Base-by-base conservation (phyloP, 2,113 vertebrate species). In the Stictonetta naevosa region DNA sequence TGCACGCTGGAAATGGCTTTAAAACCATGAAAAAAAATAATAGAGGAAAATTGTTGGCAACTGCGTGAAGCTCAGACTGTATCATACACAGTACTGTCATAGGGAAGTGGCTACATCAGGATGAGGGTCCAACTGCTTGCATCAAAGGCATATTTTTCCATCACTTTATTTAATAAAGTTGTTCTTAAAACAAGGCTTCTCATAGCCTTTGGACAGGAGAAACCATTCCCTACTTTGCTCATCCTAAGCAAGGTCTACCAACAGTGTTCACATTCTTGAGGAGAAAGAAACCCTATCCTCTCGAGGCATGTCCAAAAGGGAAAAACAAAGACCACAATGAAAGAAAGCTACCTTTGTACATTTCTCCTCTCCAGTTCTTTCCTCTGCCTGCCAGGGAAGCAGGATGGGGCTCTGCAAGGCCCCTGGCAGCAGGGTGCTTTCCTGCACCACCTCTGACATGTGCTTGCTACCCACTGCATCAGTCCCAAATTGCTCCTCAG, bases 1-100 rank as follows among this genome's bases (percentile, higher is more conserved):
- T n/a, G 36, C 36, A 73, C 44, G 80, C 31, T 93, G 91, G 50
- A 92, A 93, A 71, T 53, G 63, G 62, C 40, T 93, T 92, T 83
- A 34, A 83, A 94, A 91, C 55, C 71, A 76, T 53, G 40, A 58
- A 88, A 92, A 95, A 52, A 52, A 52, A 50, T 7, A 92, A 68
- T 13, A 91, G 53, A 88, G 58, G 11, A 14, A 74, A 83, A 91
- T 1, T 3, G 13, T 52, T 89, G 67, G 88, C 72, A 91, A 62
- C 20, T 8, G 6, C 23, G 18, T 33, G 74, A 88, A 90, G 48
- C 38, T 91, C 55, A 58, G 85, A 64, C 56, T 34, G 48, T 72
- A 75, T 92, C 83, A 55, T 9, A 83, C 3, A 33, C 13, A 38
- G 9, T n/a, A 73, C 52, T 67, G 52, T 38, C 63, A 72, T 0